These are phyloP conservation scores for Catamblyrhynchus diadema DNA, from an alignment of 2,797 vertebrate genomes.

Conservation along the genomic window DNA sequence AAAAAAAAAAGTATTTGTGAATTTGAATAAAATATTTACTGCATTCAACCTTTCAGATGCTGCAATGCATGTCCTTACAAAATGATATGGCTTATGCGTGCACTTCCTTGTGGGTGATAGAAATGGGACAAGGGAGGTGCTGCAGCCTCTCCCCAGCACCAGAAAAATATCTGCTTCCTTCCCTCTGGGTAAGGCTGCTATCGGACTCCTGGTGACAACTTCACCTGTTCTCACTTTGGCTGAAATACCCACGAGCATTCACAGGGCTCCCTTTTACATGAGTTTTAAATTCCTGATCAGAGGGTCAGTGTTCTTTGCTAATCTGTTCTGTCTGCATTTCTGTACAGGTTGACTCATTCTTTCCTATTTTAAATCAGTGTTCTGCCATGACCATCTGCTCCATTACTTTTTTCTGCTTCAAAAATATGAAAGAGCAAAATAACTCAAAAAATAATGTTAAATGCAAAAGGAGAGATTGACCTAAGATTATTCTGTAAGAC, in stretches of 20 bases:
- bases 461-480: not conserved
- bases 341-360: not conserved
- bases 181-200: accelerated
- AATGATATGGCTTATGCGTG: not conserved
- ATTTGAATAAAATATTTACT: not conserved
- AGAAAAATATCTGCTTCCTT: not conserved
- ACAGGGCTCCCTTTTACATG: not conserved
- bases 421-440: not conserved
- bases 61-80: not conserved
- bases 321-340: not conserved
- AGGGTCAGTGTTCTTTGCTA: not conserved
- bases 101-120: not conserved
- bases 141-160: not conserved
- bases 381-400: slow-evolving; percentile 1
- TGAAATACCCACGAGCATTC: not conserved
- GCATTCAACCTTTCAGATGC: not conserved
- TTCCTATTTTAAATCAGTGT: not conserved
- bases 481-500: not conserved
- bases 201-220: accelerated
- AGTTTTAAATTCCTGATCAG: not conserved
- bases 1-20: not conserved
- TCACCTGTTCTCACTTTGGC: not conserved
- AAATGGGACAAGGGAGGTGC: not conserved
- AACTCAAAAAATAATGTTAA: not conserved
- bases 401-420: not conserved